Percentiles rank a stretch among this genome's conserved stretches.
phyloP scores from a whole-genome alignment of 2,797 vertebrate genomes.

The Lycodopsis pacificus region DNA sequence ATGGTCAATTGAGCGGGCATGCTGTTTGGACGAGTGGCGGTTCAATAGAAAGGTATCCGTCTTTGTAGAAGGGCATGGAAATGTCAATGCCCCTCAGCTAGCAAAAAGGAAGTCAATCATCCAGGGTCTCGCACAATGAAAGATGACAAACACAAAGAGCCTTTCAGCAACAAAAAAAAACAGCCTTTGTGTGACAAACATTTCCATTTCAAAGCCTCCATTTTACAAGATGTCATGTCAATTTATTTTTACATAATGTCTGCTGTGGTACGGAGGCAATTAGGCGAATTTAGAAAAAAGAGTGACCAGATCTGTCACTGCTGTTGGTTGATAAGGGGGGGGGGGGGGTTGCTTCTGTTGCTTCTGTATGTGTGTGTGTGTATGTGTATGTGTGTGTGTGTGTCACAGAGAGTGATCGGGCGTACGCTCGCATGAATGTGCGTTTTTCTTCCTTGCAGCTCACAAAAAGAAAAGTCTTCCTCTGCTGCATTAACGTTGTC shows the following conservation, averaged over 20 bases:
- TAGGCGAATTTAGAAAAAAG: conserved; percentile 43
- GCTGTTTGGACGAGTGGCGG: conserved; percentile 55
- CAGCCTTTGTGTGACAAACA: conserved; percentile 67
- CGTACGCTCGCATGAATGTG: neutral
- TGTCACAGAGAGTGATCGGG: conserved; percentile 2
- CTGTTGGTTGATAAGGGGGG: conserved; percentile 27
- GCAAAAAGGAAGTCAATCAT: conserved; percentile 74
- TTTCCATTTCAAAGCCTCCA: conserved; percentile 70
- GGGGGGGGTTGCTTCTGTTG: conserved; percentile 1
- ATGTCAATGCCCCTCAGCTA: conserved; percentile 70
- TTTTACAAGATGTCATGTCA: conserved; percentile 63
- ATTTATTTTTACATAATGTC: conserved; percentile 68
- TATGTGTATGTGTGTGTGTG: conserved; percentile 24
- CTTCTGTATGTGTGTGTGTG: conserved; percentile 11
- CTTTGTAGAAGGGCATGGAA: conserved; percentile 69
- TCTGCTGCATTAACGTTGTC: conserved; percentile 50
- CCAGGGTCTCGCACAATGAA: conserved; percentile 58
- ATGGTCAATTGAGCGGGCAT: conserved; percentile 55
- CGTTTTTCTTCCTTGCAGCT: conserved; percentile 17
- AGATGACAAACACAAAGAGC: conserved; percentile 68
- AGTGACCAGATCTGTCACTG: conserved; percentile 60
- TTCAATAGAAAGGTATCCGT: conserved; percentile 68
- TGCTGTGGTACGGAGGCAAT: conserved; percentile 55
- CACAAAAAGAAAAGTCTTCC: conserved; percentile 19
- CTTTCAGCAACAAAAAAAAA: conserved; percentile 53